These are phyloP conservation scores for Cerceris rybyensis DNA, from an alignment of 2,888 invertebrate species.

Conservation along the genomic window DNA sequence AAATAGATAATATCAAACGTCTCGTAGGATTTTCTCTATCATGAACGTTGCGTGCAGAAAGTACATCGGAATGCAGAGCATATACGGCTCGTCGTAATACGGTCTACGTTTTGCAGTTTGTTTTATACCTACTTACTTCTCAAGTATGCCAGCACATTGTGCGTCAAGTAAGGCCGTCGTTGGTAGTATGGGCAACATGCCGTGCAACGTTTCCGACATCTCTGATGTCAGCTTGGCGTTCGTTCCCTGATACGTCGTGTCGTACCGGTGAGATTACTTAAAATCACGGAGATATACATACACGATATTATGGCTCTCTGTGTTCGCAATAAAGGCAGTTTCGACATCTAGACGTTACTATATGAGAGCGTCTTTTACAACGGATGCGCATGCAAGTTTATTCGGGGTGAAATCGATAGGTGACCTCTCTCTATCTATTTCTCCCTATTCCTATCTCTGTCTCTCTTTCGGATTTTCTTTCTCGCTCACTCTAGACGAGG, in stretches of 20 bases:
- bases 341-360: too few relatives aligned
- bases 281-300: background rate
- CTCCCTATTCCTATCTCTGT: background rate
- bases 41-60: background rate
- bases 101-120: background rate
- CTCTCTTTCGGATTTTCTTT: background rate
- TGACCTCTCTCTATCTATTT: too few relatives aligned
- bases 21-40: background rate
- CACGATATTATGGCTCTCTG: background rate
- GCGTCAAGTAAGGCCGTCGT: background rate
- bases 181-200: background rate
- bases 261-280: background rate
- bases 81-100: background rate
- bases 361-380: too few relatives aligned
- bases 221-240: background rate
- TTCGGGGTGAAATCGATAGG: too few relatives aligned
- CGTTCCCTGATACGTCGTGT: background rate
- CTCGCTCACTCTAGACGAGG: background rate
- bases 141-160: slow-evolving; percentile 1
- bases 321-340: background rate
- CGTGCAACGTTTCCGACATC: slow-evolving; percentile 2
- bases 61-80: background rate
- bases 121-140: background rate
- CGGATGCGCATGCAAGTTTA: too few relatives aligned
- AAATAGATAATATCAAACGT: background rate